Evolutionary conservation across 1,140 invertebrate genomes (phyloP).

Genomic region (Limonius californicus): DNA sequence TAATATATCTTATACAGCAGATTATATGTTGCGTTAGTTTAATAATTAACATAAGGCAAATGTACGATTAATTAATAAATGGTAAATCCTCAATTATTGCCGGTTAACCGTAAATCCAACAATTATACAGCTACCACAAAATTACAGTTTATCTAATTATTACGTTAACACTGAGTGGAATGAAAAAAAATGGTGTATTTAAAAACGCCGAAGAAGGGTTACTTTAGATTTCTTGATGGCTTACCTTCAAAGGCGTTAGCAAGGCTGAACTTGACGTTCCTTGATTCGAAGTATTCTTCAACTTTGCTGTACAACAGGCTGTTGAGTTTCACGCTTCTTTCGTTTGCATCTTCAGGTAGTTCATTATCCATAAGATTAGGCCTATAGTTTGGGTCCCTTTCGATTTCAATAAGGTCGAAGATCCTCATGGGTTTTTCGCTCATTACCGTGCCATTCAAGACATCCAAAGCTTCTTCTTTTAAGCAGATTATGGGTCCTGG

Average conservation of each 20-base stretch:
- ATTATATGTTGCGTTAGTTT: no score
- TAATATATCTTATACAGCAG: no score
- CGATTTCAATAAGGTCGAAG: slow-evolving; percentile 55
- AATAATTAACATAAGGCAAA: no score
- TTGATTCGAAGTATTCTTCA: slow-evolving; percentile 41
- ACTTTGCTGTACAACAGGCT: slow-evolving; percentile 34
- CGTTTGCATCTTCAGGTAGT: slow-evolving; percentile 29
- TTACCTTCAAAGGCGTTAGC: slow-evolving; percentile 18
- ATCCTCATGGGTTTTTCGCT: slow-evolving; percentile 56
- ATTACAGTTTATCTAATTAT: no score
- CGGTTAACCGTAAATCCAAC: no score
- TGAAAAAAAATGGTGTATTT: no score
- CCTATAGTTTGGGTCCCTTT: slow-evolving; percentile 46
- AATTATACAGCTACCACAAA: no score
- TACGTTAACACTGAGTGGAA: no score
- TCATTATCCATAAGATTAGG: slow-evolving; percentile 29
- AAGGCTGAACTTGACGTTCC: slow-evolving; percentile 41
- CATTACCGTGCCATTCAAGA: slow-evolving; percentile 52
- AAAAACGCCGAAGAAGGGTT: no score
- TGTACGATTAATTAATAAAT: no score
- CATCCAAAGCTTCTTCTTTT: slow-evolving; percentile 51
- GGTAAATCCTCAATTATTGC: no score
- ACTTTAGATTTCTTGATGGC: neutral
- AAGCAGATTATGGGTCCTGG: slow-evolving; percentile 52
- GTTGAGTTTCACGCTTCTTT: slow-evolving; percentile 36